phyloP scores from a whole-genome alignment of 2,113 vertebrate genomes.

The Anolis sagrei region DNA sequence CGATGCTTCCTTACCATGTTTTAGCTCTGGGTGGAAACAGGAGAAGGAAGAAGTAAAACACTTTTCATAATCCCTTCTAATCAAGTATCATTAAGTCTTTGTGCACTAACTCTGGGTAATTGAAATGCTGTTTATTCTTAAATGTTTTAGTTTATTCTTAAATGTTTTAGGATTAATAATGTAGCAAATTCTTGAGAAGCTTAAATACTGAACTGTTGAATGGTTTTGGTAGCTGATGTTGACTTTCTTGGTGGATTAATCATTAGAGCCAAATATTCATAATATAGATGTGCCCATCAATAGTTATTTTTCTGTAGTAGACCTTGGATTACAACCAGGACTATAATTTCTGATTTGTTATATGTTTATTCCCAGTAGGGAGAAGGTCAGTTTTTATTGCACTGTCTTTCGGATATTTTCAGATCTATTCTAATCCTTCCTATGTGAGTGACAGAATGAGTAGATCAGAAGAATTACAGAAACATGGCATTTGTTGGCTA shows the following conservation, averaged over 20 bases:
- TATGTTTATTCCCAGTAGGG: neutral
- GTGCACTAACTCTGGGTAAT: neutral
- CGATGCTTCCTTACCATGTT: neutral
- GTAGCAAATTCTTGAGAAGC: neutral
- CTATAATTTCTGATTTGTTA: neutral
- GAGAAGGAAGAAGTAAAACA: neutral
- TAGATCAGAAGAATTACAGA: neutral
- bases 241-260: neutral
- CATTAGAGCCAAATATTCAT: neutral
- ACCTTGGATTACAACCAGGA: neutral
- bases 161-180: neutral
- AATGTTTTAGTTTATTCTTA: neutral
- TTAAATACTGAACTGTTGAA: neutral
- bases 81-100: neutral
- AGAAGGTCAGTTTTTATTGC: neutral
- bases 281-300: neutral
- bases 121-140: neutral
- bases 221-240: neutral
- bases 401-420: neutral
- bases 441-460: neutral
- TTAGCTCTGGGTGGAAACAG: neutral
- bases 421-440: neutral
- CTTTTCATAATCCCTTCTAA: neutral
- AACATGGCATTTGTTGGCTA: neutral
- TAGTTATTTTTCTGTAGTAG: neutral